Conservation (phyloP, 1,140 invertebrate species). For the Scaptodrosophila lebanonensis region DNA sequence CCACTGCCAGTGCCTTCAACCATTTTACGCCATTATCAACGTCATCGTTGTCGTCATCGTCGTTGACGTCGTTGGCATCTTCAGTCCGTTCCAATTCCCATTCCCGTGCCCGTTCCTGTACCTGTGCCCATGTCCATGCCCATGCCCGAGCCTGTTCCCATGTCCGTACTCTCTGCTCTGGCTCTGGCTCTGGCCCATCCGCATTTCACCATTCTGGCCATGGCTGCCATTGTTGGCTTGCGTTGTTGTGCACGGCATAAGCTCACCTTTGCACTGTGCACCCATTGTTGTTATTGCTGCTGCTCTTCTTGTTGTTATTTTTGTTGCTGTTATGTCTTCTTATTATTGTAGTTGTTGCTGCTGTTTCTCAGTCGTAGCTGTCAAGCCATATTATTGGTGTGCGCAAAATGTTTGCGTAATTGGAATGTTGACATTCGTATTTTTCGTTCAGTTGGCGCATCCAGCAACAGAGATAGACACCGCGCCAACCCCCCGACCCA, state of each 20-base stretch:
- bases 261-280: conserved; percentile 58
- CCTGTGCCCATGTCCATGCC: too few relatives aligned
- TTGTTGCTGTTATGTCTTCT: neutral
- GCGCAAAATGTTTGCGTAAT: conserved; percentile 76
- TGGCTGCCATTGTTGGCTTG: conserved; percentile 49
- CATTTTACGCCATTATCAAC: conserved; percentile 62
- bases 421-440: conserved; percentile 76
- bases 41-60: too few relatives aligned
- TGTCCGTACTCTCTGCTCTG: conserved; percentile 23
- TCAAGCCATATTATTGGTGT: conserved; percentile 75
- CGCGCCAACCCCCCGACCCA: neutral
- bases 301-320: neutral
- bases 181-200: conserved; percentile 15
- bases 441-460: conserved; percentile 30
- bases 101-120: too few relatives aligned
- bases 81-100: conserved; percentile 5
- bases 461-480: neutral
- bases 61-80: conserved; percentile 37
- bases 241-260: conserved; percentile 22
- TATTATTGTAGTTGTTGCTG: neutral
- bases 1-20: conserved; percentile 33
- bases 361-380: conserved; percentile 42
- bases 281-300: conserved; percentile 46
- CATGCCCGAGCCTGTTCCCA: too few relatives aligned
- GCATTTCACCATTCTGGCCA: conserved; percentile 1